These are phyloP conservation scores for Drosophila mettleri DNA, from an alignment of 2,888 invertebrate genomes.

Conservation along the genomic window DNA sequence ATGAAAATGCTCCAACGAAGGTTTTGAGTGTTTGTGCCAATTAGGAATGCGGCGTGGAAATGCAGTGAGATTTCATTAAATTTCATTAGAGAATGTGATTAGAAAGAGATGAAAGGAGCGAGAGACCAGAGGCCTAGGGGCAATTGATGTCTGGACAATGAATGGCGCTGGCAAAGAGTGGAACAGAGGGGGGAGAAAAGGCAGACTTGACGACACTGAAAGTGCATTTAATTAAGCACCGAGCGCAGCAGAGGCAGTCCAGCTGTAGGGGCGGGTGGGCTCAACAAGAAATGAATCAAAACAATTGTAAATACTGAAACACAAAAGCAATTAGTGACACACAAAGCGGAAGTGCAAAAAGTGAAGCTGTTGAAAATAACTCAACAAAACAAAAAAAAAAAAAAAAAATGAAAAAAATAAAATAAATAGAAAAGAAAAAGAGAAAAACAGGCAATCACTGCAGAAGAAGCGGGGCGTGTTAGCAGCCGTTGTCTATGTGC, in stretches of 20 bases:
- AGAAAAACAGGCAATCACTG: slow-evolving; percentile 35
- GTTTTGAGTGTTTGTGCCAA: slow-evolving; percentile 26
- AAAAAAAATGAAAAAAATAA: slow-evolving; percentile 17
- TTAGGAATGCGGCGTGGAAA: slow-evolving; percentile 45
- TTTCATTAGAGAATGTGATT: slow-evolving; percentile 58
- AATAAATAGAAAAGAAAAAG: slow-evolving; percentile 17
- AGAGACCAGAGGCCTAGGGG: slow-evolving; percentile 56
- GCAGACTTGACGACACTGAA: slow-evolving; percentile 63
- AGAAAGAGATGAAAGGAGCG: slow-evolving; percentile 12
- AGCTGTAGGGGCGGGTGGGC: neutral
- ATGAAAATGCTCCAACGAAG: slow-evolving; percentile 19
- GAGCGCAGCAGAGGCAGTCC: slow-evolving; percentile 7
- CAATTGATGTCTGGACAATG: slow-evolving; percentile 44
- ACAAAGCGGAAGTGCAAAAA: slow-evolving; percentile 81
- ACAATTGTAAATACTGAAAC: slow-evolving; percentile 82
- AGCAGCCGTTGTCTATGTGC: slow-evolving; percentile 34
- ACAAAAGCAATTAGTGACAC: slow-evolving; percentile 81
- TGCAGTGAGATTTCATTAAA: slow-evolving; percentile 53
- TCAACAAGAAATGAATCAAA: slow-evolving; percentile 78
- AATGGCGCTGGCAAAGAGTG: slow-evolving; percentile 44
- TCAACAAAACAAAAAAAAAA: slow-evolving; percentile 47
- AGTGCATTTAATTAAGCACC: slow-evolving; percentile 81
- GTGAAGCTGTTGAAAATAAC: slow-evolving; percentile 79
- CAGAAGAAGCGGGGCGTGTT: neutral
- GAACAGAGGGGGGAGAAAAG: neutral